These are phyloP conservation scores for Antheraea assamensis DNA, from an alignment of 2,888 invertebrate species.

Conservation along the genomic window DNA sequence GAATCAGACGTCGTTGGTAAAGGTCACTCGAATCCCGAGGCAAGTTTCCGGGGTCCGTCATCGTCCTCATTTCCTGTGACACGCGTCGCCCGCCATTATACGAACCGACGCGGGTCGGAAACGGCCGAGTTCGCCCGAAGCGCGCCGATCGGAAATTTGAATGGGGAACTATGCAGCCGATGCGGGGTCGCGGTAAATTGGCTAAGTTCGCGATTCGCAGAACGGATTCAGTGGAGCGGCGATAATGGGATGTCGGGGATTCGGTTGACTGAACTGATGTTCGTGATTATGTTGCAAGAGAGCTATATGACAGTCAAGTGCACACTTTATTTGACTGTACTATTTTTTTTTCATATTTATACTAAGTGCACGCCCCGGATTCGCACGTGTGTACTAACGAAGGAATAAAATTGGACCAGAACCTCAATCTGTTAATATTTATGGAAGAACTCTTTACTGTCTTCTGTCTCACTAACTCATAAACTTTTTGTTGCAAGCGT, in stretches of 20 bases:
- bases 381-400: no score
- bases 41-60: constrained; percentile 60
- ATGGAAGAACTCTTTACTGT: no score
- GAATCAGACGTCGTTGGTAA: background rate
- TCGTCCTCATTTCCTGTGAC: constrained; percentile 63
- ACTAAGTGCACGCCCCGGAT: no score
- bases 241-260: background rate
- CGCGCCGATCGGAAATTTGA: constrained; percentile 61
- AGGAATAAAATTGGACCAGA: no score
- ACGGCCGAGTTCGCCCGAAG: constrained; percentile 54
- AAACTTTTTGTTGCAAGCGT: no score
- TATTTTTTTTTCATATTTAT: no score
- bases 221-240: background rate
- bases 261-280: constrained; percentile 3
- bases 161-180: constrained; percentile 29
- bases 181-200: background rate
- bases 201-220: constrained; percentile 3
- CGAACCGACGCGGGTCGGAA: constrained; percentile 58
- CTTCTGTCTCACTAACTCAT: no score
- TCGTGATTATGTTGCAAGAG: background rate
- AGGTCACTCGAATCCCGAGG: constrained; percentile 19
- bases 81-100: constrained; percentile 56
- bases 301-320: background rate
- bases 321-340: background rate
- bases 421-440: no score